Evolutionary conservation across 1,140 invertebrate species (phyloP).

Genomic region (Aleiodes sp.): DNA sequence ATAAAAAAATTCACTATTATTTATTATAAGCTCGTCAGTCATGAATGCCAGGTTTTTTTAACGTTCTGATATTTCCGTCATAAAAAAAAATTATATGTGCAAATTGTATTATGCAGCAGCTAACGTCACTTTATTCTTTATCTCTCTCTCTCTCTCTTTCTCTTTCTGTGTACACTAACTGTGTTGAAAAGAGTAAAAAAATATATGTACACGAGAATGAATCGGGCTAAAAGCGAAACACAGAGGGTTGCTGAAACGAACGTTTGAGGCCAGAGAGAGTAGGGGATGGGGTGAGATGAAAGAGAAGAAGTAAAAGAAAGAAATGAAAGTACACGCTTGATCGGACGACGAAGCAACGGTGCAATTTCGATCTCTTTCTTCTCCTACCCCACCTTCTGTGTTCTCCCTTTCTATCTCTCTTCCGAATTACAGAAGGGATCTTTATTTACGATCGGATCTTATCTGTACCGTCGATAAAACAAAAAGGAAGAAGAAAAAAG

Average conservation of each 20-base stretch:
- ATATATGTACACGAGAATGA: slow-evolving; percentile 3
- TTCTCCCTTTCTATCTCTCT: background rate
- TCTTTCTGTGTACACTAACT: slow-evolving; percentile 3
- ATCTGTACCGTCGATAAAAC: slow-evolving; percentile 14
- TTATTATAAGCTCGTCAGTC: too few species aligned
- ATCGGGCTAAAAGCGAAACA: slow-evolving; percentile 2
- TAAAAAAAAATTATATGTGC: background rate
- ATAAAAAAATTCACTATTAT: too few species aligned
- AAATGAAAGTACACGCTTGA: slow-evolving; percentile 16
- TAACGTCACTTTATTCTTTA: background rate
- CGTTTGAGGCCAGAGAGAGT: slow-evolving; percentile 1
- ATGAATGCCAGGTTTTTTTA: too few species aligned
- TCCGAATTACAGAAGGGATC: slow-evolving; percentile 7
- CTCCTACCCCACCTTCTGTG: background rate
- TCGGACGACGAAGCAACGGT: background rate
- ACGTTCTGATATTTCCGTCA: too few species aligned
- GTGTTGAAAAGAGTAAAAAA: background rate
- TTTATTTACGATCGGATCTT: slow-evolving; percentile 18
- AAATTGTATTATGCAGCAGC: background rate
- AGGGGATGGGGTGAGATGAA: background rate
- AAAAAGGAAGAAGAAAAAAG: background rate
- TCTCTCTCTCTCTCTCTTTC: too few species aligned
- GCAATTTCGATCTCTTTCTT: background rate
- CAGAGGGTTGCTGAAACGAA: background rate
- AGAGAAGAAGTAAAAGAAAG: slow-evolving; percentile 21